A percentile compares a stretch with the other conserved stretches of the same genome.
These are phyloP conservation scores for Leucozona laternaria DNA, from an alignment of 2,888 invertebrate species.

Conservation along the genomic window DNA sequence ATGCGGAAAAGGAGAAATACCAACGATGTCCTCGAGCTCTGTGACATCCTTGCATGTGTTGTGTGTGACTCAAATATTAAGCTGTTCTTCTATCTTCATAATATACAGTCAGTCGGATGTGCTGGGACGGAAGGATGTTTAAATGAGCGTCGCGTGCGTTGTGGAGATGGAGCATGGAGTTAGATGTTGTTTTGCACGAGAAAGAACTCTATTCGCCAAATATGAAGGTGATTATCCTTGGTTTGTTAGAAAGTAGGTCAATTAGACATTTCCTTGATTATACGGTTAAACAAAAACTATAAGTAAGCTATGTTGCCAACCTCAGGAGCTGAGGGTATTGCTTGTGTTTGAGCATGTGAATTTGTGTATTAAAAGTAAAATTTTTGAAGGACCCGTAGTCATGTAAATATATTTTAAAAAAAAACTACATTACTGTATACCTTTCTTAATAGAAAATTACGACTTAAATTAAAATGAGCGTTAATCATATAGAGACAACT, in stretches of 20 bases:
- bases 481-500: too few species aligned
- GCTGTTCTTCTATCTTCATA: too few species aligned
- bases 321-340: not conserved
- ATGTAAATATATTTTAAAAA: not conserved
- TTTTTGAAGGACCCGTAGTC: not conserved
- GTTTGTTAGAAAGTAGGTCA: constrained; percentile 56
- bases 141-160: too few species aligned
- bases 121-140: not conserved
- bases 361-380: not conserved
- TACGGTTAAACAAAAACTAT: not conserved
- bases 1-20: constrained; percentile 10
- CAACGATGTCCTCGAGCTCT: constrained; percentile 25
- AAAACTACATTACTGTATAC: not conserved
- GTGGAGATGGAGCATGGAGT: not conserved
- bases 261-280: constrained; percentile 32
- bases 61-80: constrained; percentile 44
- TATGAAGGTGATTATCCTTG: constrained; percentile 62
- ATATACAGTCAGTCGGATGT: not conserved
- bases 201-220: constrained; percentile 39
- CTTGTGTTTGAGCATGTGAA: not conserved
- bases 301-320: not conserved
- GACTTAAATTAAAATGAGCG: too few species aligned
- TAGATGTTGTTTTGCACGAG: constrained; percentile 33
- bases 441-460: too few species aligned
- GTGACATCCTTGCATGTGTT: constrained; percentile 51